These are phyloP conservation scores for Amphibalanus amphitrite DNA, from an alignment of 1,140 invertebrate genomes.

Conservation along the genomic window DNA sequence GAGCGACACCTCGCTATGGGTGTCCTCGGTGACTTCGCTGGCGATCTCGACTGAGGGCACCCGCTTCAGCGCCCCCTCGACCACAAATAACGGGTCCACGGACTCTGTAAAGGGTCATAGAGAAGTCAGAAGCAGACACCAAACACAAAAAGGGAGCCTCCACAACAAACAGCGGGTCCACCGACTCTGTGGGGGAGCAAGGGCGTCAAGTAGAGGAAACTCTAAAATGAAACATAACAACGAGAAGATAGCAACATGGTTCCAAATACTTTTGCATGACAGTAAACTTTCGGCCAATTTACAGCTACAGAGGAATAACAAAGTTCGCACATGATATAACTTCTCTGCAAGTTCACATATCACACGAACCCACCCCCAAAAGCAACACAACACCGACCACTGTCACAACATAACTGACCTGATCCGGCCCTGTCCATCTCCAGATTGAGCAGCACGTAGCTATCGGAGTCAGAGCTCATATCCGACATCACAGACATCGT, in stretches of 20 bases:
- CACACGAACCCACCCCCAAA: neutral
- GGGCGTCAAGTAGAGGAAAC: neutral
- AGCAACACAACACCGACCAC: neutral
- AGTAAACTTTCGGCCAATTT: neutral
- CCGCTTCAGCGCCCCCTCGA: slow-evolving; percentile 1
- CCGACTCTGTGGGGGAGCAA: neutral
- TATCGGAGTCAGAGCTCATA: slow-evolving; percentile 29
- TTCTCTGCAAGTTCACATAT: neutral
- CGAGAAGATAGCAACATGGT: neutral
- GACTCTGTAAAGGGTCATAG: neutral
- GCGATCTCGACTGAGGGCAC: slow-evolving; percentile 48
- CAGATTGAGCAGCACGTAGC: slow-evolving; percentile 27
- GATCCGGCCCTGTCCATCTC: slow-evolving; percentile 17
- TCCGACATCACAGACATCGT: slow-evolving; percentile 30
- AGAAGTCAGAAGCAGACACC: neutral
- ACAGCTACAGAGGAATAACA: neutral
- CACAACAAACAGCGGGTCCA: neutral
- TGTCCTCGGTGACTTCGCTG: slow-evolving; percentile 63
- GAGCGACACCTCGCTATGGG: slow-evolving; percentile 54
- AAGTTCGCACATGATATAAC: neutral
- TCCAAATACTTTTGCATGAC: neutral
- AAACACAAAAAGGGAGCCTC: neutral
- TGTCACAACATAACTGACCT: too few relatives aligned
- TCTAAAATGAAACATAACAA: neutral
- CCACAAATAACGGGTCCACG: neutral